Evolutionary conservation across 2,797 vertebrate species (phyloP).

Genomic region (Aselliscus stoliczkanus): DNA sequence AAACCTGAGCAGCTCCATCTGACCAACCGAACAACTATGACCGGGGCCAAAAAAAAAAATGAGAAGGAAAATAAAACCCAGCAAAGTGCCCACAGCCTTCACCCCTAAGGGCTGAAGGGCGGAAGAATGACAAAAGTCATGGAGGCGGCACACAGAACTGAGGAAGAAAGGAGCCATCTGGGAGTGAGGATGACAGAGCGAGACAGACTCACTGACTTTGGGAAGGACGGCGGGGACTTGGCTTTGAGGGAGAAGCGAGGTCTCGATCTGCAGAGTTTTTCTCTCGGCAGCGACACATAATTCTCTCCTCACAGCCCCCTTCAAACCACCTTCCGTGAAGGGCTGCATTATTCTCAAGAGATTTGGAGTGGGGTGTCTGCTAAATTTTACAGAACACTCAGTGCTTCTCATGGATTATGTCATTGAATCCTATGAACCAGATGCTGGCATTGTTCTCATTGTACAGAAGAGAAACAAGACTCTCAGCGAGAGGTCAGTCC

Average conservation of each 20-base stretch:
- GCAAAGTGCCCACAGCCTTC: background rate
- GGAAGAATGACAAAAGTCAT: background rate
- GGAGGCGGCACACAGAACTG: background rate
- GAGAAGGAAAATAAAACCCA: background rate
- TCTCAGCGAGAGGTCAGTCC: background rate
- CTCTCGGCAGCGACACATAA: background rate
- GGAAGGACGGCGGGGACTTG: background rate
- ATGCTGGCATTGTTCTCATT: background rate
- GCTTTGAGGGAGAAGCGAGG: background rate
- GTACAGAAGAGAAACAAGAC: background rate
- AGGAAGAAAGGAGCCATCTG: background rate
- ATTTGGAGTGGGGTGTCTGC: background rate
- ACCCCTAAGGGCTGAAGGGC: background rate
- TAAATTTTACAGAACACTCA: background rate
- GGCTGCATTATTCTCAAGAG: background rate
- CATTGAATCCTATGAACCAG: background rate
- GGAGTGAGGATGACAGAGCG: background rate
- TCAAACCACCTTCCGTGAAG: background rate
- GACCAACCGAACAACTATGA: fast-evolving
- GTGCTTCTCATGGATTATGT: background rate
- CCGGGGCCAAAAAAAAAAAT: background rate
- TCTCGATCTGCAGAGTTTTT: background rate
- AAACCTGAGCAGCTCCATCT: background rate
- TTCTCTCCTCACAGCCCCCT: background rate
- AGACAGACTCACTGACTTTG: background rate